A percentile compares a stretch with the other conserved stretches of the same genome.
These are phyloP conservation scores for Temnothorax ravouxi DNA, from an alignment of 2,888 invertebrate genomes.

Conservation along the genomic window DNA sequence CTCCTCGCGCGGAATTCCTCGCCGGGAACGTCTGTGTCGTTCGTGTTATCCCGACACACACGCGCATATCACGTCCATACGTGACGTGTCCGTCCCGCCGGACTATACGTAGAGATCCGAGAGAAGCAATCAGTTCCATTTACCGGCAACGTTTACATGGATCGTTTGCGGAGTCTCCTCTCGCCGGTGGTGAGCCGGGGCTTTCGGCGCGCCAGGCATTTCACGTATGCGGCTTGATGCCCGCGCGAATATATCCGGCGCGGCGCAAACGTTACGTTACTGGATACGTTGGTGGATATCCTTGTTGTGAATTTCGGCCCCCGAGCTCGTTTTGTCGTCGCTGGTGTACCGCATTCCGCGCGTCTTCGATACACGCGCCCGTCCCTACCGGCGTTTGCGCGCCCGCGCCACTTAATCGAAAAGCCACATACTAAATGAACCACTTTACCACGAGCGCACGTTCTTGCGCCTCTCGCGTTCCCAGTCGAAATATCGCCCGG, in stretches of 20 bases:
- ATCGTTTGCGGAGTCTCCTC: constrained; percentile 71
- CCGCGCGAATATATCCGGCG: constrained; percentile 65
- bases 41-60: not conserved
- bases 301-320: constrained; percentile 51
- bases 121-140: constrained; percentile 77
- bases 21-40: not conserved
- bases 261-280: constrained; percentile 61
- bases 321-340: constrained; percentile 49
- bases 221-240: constrained; percentile 59
- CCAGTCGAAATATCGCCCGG: constrained; percentile 26
- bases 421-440: constrained; percentile 54
- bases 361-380: constrained; percentile 47
- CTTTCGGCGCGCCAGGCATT: constrained; percentile 68
- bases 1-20: constrained; percentile 34
- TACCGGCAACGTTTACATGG: constrained; percentile 75
- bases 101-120: constrained; percentile 31
- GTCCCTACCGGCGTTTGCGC: not conserved
- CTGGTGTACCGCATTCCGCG: constrained; percentile 38
- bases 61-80: not conserved
- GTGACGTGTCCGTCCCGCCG: constrained; percentile 20
- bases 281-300: constrained; percentile 25
- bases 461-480: constrained; percentile 31
- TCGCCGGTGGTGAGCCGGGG: constrained; percentile 49
- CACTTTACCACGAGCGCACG: constrained; percentile 46
- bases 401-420: constrained; percentile 52